phyloP scores from a whole-genome alignment of 2,113 vertebrate species.

The Pungitius pungitius region DNA sequence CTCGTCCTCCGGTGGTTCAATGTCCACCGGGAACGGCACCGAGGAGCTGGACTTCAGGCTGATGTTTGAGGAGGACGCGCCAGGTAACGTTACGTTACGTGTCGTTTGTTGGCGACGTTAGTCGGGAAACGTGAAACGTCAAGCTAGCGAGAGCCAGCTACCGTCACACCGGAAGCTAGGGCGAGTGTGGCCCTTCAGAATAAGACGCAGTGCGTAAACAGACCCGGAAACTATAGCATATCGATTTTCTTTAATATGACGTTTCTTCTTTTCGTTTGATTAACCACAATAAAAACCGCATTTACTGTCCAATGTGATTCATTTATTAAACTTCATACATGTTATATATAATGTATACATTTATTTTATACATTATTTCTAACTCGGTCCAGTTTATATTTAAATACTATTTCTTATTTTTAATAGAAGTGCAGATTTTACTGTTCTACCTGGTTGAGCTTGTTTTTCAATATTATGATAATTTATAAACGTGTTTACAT shows the following conservation, averaged over 20 bases:
- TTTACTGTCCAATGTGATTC: background rate
- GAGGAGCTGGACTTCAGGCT: conserved; percentile 95
- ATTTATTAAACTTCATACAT: no score
- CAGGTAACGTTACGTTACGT: conserved; percentile 75
- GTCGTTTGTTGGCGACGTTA: conserved; percentile 10
- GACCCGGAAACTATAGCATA: background rate
- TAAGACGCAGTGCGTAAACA: conserved; percentile 3
- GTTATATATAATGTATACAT: background rate
- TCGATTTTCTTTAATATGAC: no score
- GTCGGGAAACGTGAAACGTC: background rate
- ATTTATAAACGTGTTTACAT: no score
- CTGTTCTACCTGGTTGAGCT: no score
- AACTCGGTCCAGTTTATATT: background rate
- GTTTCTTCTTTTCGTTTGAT: no score
- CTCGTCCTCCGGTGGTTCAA: conserved; percentile 73
- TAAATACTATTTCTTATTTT: background rate
- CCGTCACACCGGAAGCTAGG: background rate
- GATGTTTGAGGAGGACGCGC: conserved; percentile 88
- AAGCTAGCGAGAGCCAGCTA: background rate
- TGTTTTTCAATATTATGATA: no score
- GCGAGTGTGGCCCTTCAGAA: background rate
- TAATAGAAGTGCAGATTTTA: no score
- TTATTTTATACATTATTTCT: background rate
- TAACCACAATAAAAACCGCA: no score
- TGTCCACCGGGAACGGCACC: conserved; percentile 87